Evolutionary conservation across 2,113 vertebrate genomes (phyloP), one percentile per base, ranked within the genome.

Genomic region (Laterallus jamaicensis): DNA sequence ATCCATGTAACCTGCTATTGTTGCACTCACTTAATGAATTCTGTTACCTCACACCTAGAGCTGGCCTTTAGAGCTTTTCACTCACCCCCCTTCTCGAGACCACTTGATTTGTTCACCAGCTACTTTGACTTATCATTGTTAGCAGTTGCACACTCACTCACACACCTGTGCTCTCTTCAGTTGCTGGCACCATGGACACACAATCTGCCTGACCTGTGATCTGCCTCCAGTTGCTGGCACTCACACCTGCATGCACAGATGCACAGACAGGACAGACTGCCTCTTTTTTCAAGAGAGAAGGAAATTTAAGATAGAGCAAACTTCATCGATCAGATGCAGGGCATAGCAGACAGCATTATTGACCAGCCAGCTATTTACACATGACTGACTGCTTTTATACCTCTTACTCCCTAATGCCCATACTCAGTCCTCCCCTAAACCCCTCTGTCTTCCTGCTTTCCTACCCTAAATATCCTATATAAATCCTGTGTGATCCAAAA

Each of bases 111-210:
- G 5, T 63, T 83, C 37, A 15, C 56, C 0, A 3, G 14, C 25
- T 44, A 10, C 32, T 44, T 25, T 44, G 69, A 31, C 40, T 69
- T 37, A 6, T 35, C 47, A 60, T 60, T 49, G 60, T 52, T 75
- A 13, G 28, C 4, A 1, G 25, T 75, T 29, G 15, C 10, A 12
- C 2, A 12, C 35, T 54, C 24, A 31, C 12, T 56, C 1, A 1
- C 44, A 40, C 18, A 29, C 20, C 59, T 55, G 59, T 16, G 5
- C 32, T 64, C 55, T 71, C 19, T 54, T 19, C 12, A 19, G 31
- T 20, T 55, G 69, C 49, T 37, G 26, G 49, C 39, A 64, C 39
- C 12, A 2, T 37, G 59, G 39, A 25, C 32, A 26, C 49, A 8
- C 3, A 1, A n/a, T 32, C 26, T 49, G 16, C 44, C 49, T 20